Evolutionary conservation across 2,113 vertebrate species (phyloP).

Genomic region (Brevimyrus niger): DNA sequence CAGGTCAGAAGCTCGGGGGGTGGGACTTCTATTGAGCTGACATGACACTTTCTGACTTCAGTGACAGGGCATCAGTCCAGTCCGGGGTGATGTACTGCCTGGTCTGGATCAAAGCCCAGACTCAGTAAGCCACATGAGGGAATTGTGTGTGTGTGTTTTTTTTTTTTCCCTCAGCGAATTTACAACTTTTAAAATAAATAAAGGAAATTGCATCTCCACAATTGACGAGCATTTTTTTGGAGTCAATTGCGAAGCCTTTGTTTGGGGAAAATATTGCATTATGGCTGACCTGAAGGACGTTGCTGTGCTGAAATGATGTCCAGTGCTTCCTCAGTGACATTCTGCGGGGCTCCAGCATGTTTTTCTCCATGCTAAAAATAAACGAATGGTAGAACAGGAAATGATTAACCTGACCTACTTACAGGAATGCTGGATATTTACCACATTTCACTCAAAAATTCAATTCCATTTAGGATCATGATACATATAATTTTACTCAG

Average conservation of each 20-base stretch:
- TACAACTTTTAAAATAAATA: background rate
- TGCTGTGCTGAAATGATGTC: background rate
- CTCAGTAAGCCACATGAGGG: background rate
- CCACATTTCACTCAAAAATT: constrained; percentile 1
- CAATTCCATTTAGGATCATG: background rate
- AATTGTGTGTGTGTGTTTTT: background rate
- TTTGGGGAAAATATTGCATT: background rate
- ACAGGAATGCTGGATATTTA: constrained; percentile 7
- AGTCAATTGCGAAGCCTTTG: background rate
- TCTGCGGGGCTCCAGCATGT: background rate
- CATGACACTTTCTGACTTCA: background rate
- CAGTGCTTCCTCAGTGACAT: background rate
- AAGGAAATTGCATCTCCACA: background rate
- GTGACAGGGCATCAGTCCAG: background rate
- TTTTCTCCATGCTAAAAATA: background rate
- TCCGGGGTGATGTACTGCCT: background rate
- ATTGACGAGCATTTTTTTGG: background rate
- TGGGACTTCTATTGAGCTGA: background rate
- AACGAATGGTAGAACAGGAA: background rate
- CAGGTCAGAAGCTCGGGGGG: background rate
- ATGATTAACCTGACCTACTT: constrained; percentile 17
- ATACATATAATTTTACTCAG: background rate
- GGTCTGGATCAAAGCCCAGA: background rate
- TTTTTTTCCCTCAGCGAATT: background rate
- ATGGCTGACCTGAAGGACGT: background rate